These are phyloP conservation scores for Eutrigla gurnardus DNA, from an alignment of 2,797 vertebrate species.

Conservation along the genomic window DNA sequence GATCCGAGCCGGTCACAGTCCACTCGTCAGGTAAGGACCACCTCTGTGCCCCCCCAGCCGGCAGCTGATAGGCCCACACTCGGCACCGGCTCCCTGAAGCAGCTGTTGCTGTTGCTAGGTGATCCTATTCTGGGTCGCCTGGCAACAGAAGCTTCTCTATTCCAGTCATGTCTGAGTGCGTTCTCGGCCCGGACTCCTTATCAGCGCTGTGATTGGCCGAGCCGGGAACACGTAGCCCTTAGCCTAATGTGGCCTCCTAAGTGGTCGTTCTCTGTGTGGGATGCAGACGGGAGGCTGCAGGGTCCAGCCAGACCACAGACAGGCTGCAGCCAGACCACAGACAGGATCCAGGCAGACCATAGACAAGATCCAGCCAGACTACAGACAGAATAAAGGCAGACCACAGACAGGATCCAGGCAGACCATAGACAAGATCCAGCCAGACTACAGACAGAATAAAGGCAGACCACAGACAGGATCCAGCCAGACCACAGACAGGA, in stretches of 20 bases:
- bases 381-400: too few species aligned
- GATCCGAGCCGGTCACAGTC: background rate
- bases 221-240: slow-evolving; percentile 26
- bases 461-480: too few species aligned
- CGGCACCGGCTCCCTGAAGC: slow-evolving; percentile 60
- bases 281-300: too few species aligned
- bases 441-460: too few species aligned
- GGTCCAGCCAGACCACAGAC: too few species aligned
- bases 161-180: slow-evolving; percentile 78
- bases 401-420: too few species aligned
- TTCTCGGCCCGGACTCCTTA: slow-evolving; percentile 70
- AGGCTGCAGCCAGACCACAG: too few species aligned
- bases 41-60: slow-evolving; percentile 52
- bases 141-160: slow-evolving; percentile 84
- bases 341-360: too few species aligned
- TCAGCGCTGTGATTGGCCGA: slow-evolving; percentile 70
- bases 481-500: too few species aligned
- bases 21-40: slow-evolving; percentile 35
- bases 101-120: slow-evolving; percentile 82
- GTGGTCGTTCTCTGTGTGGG: too few species aligned
- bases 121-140: slow-evolving; percentile 82
- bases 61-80: slow-evolving; percentile 49
- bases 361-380: too few species aligned
- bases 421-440: too few species aligned
- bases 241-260: slow-evolving; percentile 38